Base-by-base conservation (phyloP, 2,888 invertebrate species). In the Ceratothoa steindachneri region DNA sequence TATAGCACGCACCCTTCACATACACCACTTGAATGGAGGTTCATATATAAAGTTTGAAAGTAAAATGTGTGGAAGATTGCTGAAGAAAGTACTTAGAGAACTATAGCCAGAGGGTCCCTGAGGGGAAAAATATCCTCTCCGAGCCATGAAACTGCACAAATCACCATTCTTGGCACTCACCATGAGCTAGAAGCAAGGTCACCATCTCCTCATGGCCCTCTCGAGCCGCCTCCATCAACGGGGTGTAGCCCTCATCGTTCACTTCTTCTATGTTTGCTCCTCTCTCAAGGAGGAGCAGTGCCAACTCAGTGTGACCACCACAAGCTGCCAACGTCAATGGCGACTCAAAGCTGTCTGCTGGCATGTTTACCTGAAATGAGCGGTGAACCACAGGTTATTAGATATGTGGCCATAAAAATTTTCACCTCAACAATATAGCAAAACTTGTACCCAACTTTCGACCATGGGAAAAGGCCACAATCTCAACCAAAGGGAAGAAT, bases 121-220 rank as follows among this genome's bases (percentile, higher is more conserved):
- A n/a, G n/a, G n/a, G n/a, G n/a, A n/a, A n/a, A n/a, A n/a, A n/a
- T n/a, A n/a, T n/a, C n/a, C n/a, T n/a, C n/a, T n/a, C n/a, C n/a
- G n/a, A n/a, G n/a, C n/a, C n/a, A n/a, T n/a, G 1, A 24, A 1
- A 3, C 0, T 27, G 24, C 65, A 28, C n/a, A 15, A 12, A 24
- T 2, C 22, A 55, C 22, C 15, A 7, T 5, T 24, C 22, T 24
- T 55, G 24, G 19, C 9, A 52, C 75, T 81, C 84, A 89, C 89
- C 94, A 87, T 95, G 94, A 80, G 92, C 92, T 15, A 98, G 87
- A 72, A 99, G 88, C 71, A 97, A 87, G 64, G 95, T 93, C 7
- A 98, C 97, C 94, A 98, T 97, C 85, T 97, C 96, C 84, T 97
- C 96, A 85, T 99, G 98, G 72, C 98, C 98, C 85, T 99, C 98